Evolutionary conservation across 2,888 invertebrate genomes (phyloP), one percentile per base, ranked within the genome.

Genomic region (Pterostichus madidus): DNA sequence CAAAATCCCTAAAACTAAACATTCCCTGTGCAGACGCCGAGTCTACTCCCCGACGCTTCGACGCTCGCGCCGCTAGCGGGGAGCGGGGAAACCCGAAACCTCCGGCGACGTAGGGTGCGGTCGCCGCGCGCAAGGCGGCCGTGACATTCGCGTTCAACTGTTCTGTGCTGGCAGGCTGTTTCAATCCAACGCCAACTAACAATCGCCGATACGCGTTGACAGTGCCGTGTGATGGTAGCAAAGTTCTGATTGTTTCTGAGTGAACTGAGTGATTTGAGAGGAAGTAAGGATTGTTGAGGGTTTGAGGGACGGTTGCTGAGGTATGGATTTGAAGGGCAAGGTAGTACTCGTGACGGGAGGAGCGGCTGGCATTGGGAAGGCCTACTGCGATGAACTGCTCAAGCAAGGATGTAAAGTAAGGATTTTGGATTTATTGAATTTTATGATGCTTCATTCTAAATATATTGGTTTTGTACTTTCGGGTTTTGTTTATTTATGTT

Each of bases 301-400:
- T 61, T 24, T 44, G 39, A 32, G 35, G 17, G 31, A 32, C 71
- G 13, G 11, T 39, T 32, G 8, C 52, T 59, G 56, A 32, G 13
- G 24, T 80, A 95, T 95, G 94, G 95, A 95, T 88, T 89, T 95
- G 84, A 94, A 94, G 89, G 94, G 94, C 85, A 94, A 94, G 89
- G 94, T 95, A 83, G 95, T 93, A 61, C 90, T 95, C 84, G 93
- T 95, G 81, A 95, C 95, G 32, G 95, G 95, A 44, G 95, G 94
- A 73, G 95, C 94, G 13, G 93, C 94, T 75, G 95, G 95, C 81
- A 93, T 95, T 85, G 95, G 95, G 0, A 91, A 93, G 84, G 93
- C 94, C n/a, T 95, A 94, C 87, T 93, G 93, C 86, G 93, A 94
- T 86, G 95, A 95, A 87, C 88, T 95, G 64, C 91, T 95, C 84